Evolutionary conservation across 2,113 vertebrate species (phyloP).

Genomic region (Engystomops pustulosus): DNA sequence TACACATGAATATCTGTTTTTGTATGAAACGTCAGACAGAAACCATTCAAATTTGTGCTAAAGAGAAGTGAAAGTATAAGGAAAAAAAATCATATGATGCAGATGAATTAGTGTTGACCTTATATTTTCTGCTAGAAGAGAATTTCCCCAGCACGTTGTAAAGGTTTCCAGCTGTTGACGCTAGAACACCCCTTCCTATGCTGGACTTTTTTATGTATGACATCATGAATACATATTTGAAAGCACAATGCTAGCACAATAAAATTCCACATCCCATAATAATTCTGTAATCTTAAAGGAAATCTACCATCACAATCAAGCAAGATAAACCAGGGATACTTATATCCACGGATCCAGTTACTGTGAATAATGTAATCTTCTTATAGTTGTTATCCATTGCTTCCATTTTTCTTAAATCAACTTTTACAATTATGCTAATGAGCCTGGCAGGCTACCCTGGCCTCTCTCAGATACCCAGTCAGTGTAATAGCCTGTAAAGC

Average conservation of each 20-base stretch:
- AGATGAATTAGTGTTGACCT: not conserved
- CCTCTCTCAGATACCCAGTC: too few species aligned
- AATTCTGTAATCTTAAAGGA: not conserved
- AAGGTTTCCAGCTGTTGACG: not conserved
- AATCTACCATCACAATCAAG: too few species aligned
- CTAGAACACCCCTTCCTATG: not conserved
- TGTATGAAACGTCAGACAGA: not conserved
- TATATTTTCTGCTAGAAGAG: not conserved
- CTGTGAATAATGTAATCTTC: too few species aligned
- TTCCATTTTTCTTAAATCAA: too few species aligned
- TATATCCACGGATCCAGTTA: too few species aligned
- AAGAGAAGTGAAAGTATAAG: constrained; percentile 1
- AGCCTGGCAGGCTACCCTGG: too few species aligned
- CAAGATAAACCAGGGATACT: too few species aligned
- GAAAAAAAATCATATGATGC: not conserved
- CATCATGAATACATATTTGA: not conserved
- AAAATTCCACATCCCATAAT: not conserved
- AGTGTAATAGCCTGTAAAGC: too few species aligned
- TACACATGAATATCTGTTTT: not conserved
- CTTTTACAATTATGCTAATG: too few species aligned
- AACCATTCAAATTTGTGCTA: not conserved
- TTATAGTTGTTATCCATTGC: too few species aligned
- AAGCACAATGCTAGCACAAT: not conserved
- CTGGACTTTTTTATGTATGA: not conserved
- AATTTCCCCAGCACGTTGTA: not conserved